phyloP scores from a whole-genome alignment of 2,113 vertebrate genomes.

The Embiotoca jacksoni region DNA sequence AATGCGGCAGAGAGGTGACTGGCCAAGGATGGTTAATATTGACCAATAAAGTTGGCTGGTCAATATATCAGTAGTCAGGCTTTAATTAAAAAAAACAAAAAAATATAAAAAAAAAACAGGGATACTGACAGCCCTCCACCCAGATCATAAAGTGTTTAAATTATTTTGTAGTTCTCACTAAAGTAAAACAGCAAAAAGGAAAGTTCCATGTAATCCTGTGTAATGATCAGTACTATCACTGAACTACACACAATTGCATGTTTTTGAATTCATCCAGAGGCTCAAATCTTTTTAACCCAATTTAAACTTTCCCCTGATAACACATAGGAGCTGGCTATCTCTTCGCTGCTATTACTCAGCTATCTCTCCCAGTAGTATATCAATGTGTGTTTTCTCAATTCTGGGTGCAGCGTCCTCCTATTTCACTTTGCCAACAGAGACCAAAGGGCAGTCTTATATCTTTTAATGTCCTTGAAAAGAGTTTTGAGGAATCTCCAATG shows the following conservation, averaged over 20 bases:
- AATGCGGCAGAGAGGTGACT: too few relatives aligned
- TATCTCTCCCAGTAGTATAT: slow-evolving; percentile 38
- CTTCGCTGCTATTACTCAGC: slow-evolving; percentile 30
- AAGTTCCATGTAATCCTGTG: not conserved
- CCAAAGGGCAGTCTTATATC: slow-evolving; percentile 18
- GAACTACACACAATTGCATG: not conserved
- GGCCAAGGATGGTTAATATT: too few relatives aligned
- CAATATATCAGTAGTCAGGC: too few relatives aligned
- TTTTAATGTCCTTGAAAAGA: not conserved
- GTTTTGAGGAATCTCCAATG: not conserved
- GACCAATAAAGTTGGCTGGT: too few relatives aligned
- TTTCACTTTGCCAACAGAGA: slow-evolving; percentile 24
- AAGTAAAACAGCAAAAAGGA: not conserved
- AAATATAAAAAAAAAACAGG: too few relatives aligned
- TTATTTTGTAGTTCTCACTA: not conserved
- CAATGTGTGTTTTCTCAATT: slow-evolving; percentile 42
- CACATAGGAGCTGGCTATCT: slow-evolving; percentile 27
- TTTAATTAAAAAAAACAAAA: too few relatives aligned
- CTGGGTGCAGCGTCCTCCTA: slow-evolving; percentile 13
- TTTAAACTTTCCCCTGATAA: slow-evolving; percentile 50
- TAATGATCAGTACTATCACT: slow-evolving; percentile 13
- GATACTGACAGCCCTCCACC: not conserved
- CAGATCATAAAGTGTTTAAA: not conserved
- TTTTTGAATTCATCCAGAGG: slow-evolving; percentile 33
- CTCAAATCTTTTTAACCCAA: slow-evolving; percentile 25